Base-by-base conservation (phyloP, 1,140 invertebrate genomes). In the Pristionchus pacificus region DNA sequence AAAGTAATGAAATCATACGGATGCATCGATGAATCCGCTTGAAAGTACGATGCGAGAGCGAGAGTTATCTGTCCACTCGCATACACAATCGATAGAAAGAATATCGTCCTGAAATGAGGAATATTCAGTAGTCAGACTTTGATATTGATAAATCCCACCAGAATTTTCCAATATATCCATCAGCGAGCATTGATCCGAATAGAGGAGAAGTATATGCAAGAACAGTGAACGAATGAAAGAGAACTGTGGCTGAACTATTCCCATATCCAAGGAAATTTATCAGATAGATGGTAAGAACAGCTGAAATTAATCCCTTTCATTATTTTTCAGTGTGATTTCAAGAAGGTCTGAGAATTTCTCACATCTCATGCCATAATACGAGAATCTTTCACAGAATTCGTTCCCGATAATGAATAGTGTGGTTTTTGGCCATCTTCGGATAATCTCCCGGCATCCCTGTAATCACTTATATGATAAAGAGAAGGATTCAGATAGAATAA, bases 351-450 rank as follows among this genome's bases (percentile, higher is more conserved):
- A 49, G 19, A 6, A 19, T 49, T 49, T 6, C 19, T 49, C 19
- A 49, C 38, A 49, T 49, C 91, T 89, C 91, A 96, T 92, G 81
- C 94, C 94, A 89, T 96, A 97, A 84, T 89, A 97, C 49, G 90
- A 92, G 85, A 97, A 97, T 80, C 94, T 88, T 86, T 97, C 95
- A 85, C 94, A 97, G 83, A 97, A 95, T 85, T 97, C 95, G 88
- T 93, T 96, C 79, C 89, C 90, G 70, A 97, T 87, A 79, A 97
- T 97, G 84, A 95, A 95, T 80, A 91, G 92, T n/a, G 95, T 90
- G 1, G 91, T 89, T 82, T 90, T 91, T 0, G 94, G 93, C 62
- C 83, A 82, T 70, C 59, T 71, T 19, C 38, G 6, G 6, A 49
- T 49, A 19, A 49, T 49, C 19, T 49, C 6, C 19, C 6, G 19